Conservation (phyloP, 2,797 vertebrate genomes). For the Eulemur albifrons region DNA sequence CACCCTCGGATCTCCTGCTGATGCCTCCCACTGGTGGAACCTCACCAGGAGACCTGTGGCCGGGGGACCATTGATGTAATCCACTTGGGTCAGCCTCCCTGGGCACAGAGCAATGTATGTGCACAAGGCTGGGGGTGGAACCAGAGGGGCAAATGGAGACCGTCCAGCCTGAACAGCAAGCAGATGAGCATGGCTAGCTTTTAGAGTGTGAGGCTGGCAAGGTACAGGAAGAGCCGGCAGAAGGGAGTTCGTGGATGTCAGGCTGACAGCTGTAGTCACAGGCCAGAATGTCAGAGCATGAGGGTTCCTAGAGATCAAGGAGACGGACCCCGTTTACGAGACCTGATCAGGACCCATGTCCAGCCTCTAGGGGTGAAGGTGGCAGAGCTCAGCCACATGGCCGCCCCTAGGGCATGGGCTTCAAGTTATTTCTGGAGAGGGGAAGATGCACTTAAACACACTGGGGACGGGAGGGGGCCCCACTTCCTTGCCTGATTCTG, state of each 20-base stretch:
- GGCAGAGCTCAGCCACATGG: background rate
- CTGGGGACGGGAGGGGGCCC: background rate
- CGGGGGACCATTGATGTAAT: background rate
- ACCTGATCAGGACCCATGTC: accelerated
- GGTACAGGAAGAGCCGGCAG: background rate
- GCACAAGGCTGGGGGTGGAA: background rate
- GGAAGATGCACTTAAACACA: background rate
- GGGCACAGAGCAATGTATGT: background rate
- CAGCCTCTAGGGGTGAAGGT: background rate
- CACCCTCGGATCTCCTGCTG: background rate
- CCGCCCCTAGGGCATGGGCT: background rate
- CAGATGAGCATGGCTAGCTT: background rate
- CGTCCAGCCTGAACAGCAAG: accelerated
- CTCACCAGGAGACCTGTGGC: background rate
- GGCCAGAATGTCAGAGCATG: background rate
- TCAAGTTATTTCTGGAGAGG: background rate
- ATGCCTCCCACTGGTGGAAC: background rate
- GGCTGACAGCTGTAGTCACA: background rate
- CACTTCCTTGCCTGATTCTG: background rate
- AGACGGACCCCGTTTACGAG: background rate
- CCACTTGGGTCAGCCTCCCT: accelerated
- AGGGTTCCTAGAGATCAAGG: background rate
- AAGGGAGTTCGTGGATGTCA: background rate
- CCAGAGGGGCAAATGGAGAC: background rate
- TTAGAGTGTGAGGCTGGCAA: background rate